phyloP scores from a whole-genome alignment of 2,113 vertebrate species.

The Grus americana region DNA sequence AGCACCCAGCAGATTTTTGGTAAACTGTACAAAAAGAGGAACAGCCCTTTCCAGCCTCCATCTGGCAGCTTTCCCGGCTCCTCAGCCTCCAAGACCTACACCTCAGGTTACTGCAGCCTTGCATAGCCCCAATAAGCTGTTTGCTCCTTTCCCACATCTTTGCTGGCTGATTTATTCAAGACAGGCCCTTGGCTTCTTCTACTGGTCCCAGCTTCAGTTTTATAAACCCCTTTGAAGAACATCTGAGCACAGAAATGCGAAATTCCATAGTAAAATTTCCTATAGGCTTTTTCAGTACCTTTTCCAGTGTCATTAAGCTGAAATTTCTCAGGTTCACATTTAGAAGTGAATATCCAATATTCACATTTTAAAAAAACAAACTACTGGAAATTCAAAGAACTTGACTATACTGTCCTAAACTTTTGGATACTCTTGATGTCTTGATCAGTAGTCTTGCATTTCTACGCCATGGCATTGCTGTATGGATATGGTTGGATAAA shows the following conservation, averaged over 20 bases:
- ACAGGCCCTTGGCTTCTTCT: neutral
- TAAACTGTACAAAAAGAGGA: accelerated
- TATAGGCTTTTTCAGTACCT: neutral
- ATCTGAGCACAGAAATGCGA: neutral
- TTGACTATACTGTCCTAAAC: neutral
- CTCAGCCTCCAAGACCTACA: neutral
- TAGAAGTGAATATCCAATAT: neutral
- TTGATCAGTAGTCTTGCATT: neutral
- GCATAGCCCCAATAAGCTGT: neutral
- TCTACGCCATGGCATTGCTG: too few species aligned
- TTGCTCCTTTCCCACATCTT: neutral
- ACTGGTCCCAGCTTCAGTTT: neutral
- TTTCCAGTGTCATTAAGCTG: neutral
- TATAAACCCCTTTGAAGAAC: neutral
- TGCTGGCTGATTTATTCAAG: neutral
- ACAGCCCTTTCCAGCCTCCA: neutral
- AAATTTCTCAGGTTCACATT: neutral
- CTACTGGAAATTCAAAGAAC: neutral
- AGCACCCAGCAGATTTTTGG: neutral
- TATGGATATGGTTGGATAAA: neutral
- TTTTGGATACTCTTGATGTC: neutral
- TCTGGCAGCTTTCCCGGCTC: accelerated
- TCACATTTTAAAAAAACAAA: neutral
- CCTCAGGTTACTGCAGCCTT: neutral
- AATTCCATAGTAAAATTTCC: neutral